Percentiles rank a stretch among this genome's conserved stretches.
phyloP scores from a whole-genome alignment of 2,797 vertebrate genomes.

The Etheostoma perlongum region DNA sequence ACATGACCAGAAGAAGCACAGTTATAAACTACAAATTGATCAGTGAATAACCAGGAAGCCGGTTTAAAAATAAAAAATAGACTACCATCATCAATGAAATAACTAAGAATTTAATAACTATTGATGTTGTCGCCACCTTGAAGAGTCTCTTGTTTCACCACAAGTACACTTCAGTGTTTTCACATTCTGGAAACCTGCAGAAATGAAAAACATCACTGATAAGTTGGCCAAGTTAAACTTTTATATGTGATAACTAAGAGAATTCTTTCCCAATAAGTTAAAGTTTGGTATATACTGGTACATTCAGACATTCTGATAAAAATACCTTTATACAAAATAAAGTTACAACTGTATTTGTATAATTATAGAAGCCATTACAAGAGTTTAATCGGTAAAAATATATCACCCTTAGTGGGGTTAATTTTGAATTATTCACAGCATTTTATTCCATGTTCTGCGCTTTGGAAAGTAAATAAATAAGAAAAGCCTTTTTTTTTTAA shows the following conservation, averaged over 20 bases:
- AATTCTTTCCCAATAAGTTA: neutral
- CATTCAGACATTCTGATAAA: neutral
- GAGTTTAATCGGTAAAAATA: neutral
- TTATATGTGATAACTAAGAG: neutral
- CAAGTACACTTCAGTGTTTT: slow-evolving; percentile 50
- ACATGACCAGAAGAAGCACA: slow-evolving; percentile 31
- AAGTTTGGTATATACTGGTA: neutral
- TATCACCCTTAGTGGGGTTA: neutral
- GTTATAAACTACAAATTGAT: slow-evolving; percentile 45
- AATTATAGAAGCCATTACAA: neutral
- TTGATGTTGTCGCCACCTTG: slow-evolving; percentile 2
- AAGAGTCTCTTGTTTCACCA: slow-evolving; percentile 36
- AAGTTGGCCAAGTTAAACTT: slow-evolving; percentile 2
- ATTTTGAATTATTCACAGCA: neutral
- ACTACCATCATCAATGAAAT: slow-evolving; percentile 23
- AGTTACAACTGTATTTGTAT: slow-evolving; percentile 6
- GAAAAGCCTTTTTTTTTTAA: neutral
- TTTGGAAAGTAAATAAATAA: slow-evolving; percentile 2
- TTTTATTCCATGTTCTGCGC: neutral
- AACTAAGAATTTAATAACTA: slow-evolving; percentile 41
- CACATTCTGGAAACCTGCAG: slow-evolving; percentile 73
- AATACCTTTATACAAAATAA: neutral
- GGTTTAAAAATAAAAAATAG: slow-evolving; percentile 35
- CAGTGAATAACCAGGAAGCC: slow-evolving; percentile 11
- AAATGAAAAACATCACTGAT: slow-evolving; percentile 42